Base-by-base conservation (phyloP, 2,797 vertebrate genomes). In the Synaphobranchus kaupii region DNA sequence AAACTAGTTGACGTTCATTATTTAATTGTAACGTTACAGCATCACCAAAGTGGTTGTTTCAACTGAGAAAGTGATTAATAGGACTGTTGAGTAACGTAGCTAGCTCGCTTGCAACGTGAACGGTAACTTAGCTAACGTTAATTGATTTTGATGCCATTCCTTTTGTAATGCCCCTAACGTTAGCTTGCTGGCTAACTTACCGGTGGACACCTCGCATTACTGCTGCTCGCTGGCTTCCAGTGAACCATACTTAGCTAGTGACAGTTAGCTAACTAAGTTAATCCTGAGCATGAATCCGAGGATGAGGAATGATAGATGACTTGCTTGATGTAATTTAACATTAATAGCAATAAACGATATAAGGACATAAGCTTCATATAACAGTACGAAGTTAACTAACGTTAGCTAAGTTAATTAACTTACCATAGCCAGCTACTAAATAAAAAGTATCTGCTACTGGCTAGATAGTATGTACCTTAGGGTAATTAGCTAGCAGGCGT, bases 81-180 rank as follows among this genome's bases (percentile, higher is more conserved):
- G 25, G 73, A 78, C 31, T 34, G 68, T 28, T 20, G 13, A 44
- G 15, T 17, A 39, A n/a, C n/a, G n/a, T n/a, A n/a, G n/a, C n/a
- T n/a, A n/a, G 28, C 71, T 20, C 31, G 71, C 31, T 76, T 44
- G 34, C 39, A 76, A 39, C 39, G 10, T 76, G 44, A 76, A 44
- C 9, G 66, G n/a, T 66, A 25, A 15, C 20, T 10, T 39, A 2
- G 39, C 39, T 39, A 20, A 68, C n/a, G 25, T 6, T 15, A 78
- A 44, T 78, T 78, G 73, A 44, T 44, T 76, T 78, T 47, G 73
- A 47, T 78, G 73, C 20, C 73, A 22, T 78, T 78, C 73, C 73
- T 39, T 66, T 66, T 71, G n/a, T 34, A 15, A 78, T 47, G 44
- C 34, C 34, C 34, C 12, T 78, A n/a, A n/a, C n/a, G n/a, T n/a